Evolutionary conservation across 2,888 invertebrate species (phyloP).

Genomic region (Drosophila emarginata): DNA sequence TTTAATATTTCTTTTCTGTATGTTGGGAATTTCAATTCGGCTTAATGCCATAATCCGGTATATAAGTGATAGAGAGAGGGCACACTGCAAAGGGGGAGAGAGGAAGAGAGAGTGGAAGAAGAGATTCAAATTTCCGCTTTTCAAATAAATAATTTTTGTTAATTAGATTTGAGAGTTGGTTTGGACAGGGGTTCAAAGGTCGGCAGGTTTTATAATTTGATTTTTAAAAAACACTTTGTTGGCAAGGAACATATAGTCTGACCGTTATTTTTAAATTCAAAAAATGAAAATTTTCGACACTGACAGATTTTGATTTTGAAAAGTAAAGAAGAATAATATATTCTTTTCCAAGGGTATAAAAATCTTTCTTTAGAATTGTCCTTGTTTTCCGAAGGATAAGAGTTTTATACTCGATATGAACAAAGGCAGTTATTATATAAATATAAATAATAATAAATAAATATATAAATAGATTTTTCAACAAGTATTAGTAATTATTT

Average conservation of each 20-base stretch:
- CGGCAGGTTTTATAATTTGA: not conserved
- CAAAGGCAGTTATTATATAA: too few species aligned
- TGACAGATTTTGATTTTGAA: too few species aligned
- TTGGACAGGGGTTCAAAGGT: slow-evolving; percentile 3
- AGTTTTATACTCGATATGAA: too few species aligned
- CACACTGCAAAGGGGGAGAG: not conserved
- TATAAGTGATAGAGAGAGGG: not conserved
- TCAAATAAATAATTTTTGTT: slow-evolving; percentile 39
- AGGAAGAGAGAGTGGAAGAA: not conserved
- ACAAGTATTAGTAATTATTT: too few species aligned
- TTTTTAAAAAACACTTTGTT: not conserved
- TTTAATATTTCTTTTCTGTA: slow-evolving; percentile 29
- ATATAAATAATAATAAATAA: too few species aligned
- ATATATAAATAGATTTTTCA: too few species aligned
- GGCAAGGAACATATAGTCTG: not conserved
- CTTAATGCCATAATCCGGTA: not conserved
- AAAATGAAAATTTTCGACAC: too few species aligned
- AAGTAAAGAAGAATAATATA: too few species aligned
- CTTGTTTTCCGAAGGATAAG: too few species aligned
- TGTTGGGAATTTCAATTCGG: slow-evolving; percentile 25
- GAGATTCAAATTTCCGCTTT: slow-evolving; percentile 18
- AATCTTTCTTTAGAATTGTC: too few species aligned
- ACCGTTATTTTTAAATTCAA: slow-evolving; percentile 3
- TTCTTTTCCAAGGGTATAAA: too few species aligned
- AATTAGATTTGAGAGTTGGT: slow-evolving; percentile 43